These are phyloP conservation scores for Frieseomelitta varia DNA, from an alignment of 1,140 invertebrate species.

Conservation along the genomic window DNA sequence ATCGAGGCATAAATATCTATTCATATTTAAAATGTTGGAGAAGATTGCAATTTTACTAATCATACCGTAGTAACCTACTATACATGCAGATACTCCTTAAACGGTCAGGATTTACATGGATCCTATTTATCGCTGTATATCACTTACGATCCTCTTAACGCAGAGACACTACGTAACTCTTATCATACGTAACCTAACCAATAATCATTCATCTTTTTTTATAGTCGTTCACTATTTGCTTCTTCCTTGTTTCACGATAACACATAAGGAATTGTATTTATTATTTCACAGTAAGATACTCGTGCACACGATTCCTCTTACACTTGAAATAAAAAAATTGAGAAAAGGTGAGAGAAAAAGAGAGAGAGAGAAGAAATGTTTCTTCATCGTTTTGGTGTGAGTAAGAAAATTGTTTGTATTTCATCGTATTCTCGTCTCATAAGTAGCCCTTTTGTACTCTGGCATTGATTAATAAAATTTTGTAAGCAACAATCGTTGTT, in stretches of 20 bases:
- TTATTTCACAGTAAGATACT: slow-evolving; percentile 25
- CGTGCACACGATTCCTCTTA: slow-evolving; percentile 47
- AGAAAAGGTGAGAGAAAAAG: neutral
- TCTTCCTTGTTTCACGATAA: slow-evolving; percentile 39
- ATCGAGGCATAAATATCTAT: slow-evolving; percentile 1
- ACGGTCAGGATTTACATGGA: neutral
- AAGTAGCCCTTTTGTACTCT: slow-evolving; percentile 78
- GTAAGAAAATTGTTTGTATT: slow-evolving; percentile 72
- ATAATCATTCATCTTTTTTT: slow-evolving; percentile 19
- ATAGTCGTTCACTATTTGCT: slow-evolving; percentile 30
- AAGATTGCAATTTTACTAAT: slow-evolving; percentile 22
- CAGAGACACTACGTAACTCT: neutral
- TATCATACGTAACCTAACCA: neutral
- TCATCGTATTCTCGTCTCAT: slow-evolving; percentile 69
- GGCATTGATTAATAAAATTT: slow-evolving; percentile 79
- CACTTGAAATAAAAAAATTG: slow-evolving; percentile 1
- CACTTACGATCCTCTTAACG: neutral
- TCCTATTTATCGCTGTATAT: slow-evolving; percentile 22
- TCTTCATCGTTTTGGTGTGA: slow-evolving; percentile 70
- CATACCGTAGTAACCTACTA: slow-evolving; percentile 24
- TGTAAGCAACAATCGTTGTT: slow-evolving; percentile 69
- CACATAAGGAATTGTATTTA: slow-evolving; percentile 46
- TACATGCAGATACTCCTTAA: slow-evolving; percentile 12
- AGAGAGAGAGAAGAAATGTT: neutral
- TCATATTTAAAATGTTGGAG: neutral